Conservation (phyloP, 1,140 invertebrate genomes). For the Augochlora pura region DNA sequence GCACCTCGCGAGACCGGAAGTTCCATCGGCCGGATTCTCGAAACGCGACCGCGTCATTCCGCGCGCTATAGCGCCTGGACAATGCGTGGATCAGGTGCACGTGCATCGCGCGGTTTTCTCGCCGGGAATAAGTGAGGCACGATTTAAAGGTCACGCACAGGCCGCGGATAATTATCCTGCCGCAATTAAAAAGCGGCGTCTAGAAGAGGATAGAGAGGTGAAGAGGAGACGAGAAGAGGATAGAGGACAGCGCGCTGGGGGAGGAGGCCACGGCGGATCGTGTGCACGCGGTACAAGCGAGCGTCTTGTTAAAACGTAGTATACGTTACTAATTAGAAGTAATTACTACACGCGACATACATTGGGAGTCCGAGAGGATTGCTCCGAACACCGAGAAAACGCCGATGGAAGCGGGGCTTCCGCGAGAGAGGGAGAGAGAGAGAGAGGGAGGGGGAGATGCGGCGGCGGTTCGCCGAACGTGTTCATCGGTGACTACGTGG, state of each 20-base stretch:
- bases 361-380: slow-evolving; percentile 15
- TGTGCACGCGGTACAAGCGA: slow-evolving; percentile 28
- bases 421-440: background rate
- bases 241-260: no score
- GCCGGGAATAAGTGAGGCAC: background rate
- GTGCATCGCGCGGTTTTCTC: background rate
- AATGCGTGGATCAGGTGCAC: background rate
- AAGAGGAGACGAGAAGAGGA: background rate
- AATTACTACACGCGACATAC: slow-evolving; percentile 41
- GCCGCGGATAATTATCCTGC: slow-evolving; percentile 10
- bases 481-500: slow-evolving; percentile 13
- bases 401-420: no score
- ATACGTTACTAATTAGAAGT: slow-evolving; percentile 51
- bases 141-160: slow-evolving; percentile 31
- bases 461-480: background rate
- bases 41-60: no score
- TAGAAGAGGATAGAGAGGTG: background rate
- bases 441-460: background rate
- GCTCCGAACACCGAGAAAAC: background rate
- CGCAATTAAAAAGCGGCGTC: slow-evolving; percentile 35
- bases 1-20: no score
- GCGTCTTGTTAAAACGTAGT: slow-evolving; percentile 41
- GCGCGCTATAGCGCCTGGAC: background rate
- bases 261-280: slow-evolving; percentile 15
- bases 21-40: no score